phyloP scores from a whole-genome alignment of 2,797 vertebrate species.

The Neostethus bicornis region DNA sequence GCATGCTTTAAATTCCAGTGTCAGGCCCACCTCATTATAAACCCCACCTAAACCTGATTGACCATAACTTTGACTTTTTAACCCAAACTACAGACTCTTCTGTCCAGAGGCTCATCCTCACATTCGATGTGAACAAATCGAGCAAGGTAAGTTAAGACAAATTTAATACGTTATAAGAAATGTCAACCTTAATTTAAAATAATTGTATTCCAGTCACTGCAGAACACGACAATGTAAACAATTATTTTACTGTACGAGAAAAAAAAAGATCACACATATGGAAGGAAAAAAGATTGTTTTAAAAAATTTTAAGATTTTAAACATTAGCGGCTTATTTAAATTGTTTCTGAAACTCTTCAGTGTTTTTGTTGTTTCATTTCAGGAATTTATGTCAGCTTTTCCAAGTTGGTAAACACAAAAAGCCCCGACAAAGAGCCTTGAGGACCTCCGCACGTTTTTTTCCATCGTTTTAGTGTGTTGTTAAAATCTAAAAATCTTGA shows the following conservation, averaged over 20 bases:
- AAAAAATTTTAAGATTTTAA: too few species aligned
- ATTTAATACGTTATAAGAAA: background rate
- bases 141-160: constrained; percentile 21
- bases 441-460: background rate
- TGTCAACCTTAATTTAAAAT: background rate
- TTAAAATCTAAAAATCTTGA: background rate
- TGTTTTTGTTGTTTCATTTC: background rate
- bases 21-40: background rate
- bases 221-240: too few species aligned
- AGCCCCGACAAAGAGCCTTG: background rate
- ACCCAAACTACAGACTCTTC: background rate
- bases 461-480: background rate
- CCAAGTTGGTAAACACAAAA: background rate
- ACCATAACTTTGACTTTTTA: background rate
- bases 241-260: too few species aligned
- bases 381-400: background rate
- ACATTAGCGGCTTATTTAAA: too few species aligned
- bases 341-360: too few species aligned
- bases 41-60: background rate
- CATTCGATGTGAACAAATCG: background rate
- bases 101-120: background rate
- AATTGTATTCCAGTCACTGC: too few species aligned
- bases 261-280: background rate
- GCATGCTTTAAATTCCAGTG: too few species aligned
- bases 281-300: too few species aligned